Base-by-base conservation (phyloP, 2,113 vertebrate species). In the Hemibagrus wyckioides region DNA sequence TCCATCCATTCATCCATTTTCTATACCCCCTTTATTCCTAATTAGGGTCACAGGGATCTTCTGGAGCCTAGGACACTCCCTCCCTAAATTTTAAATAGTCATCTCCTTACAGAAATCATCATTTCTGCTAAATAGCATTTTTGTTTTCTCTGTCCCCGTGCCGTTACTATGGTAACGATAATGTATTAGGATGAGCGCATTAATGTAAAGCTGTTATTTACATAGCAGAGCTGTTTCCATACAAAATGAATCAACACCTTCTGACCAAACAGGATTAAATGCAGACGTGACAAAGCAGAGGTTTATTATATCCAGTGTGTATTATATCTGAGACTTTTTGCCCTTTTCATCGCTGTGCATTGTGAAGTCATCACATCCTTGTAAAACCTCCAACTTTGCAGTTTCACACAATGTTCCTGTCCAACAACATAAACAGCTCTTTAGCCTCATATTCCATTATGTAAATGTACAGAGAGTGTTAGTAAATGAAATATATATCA, bases 401-500 rank as follows among this genome's bases (percentile, higher is more conserved):
- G 33, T 76, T 48, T 77, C 56, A 63, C 84, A 57, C 73, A 61
- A 41, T 52, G 39, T 84, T 83, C 44, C 11, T 63, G 44, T 61
- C 17, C 21, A 63, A 15, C 79, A 84, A 91, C 91, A 90, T 90
- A 92, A 93, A 90, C 85, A 69, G 87, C 90, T 85, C 92, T 91
- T 90, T 90, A 89, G 85, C 89, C 84, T 89, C 87, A 89, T 90
- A 87, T 91, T 85, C 89, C 91, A 88, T 91, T 92, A 92, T 92
- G 92, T 91, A 94, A 93, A 90, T 82, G 82, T 84, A 88, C 65
- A 88, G 86, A 90, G 90, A 92, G 90, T 93, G 91, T 93, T 92
- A 92, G 92, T 90, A 89, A 90, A 92, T 92, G 91, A 93, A 92
- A 92, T 93, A 92, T 93, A 92, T 92, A 89, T 89, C 91, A 89